Percentiles rank a stretch among this genome's conserved stretches.
Evolutionary conservation across 1,140 invertebrate species (phyloP).

Genomic region (Drosophila tristis): DNA sequence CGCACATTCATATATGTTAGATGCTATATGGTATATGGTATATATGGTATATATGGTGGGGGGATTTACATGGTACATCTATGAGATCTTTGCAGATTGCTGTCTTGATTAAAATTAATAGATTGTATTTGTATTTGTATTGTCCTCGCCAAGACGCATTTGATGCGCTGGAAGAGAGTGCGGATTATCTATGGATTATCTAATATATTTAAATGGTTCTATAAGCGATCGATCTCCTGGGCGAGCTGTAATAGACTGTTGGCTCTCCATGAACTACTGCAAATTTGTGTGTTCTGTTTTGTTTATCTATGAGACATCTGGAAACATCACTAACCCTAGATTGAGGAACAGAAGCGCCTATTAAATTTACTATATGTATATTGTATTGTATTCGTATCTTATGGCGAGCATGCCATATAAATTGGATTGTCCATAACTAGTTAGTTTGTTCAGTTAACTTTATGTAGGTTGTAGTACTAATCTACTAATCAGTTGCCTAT

Average conservation of each 20-base stretch:
- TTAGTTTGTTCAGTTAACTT: constrained; percentile 65
- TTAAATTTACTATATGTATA: constrained; percentile 40
- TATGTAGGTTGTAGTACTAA: constrained; percentile 51
- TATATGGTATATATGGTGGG: not conserved
- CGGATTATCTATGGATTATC: constrained; percentile 37
- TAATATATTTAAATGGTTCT: constrained; percentile 24
- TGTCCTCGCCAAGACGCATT: constrained; percentile 52
- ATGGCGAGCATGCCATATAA: constrained; percentile 44
- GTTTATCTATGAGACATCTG: constrained; percentile 21
- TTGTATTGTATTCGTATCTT: constrained; percentile 23
- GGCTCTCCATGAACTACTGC: constrained; percentile 28
- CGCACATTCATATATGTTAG: too few relatives aligned
- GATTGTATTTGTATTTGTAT: constrained; percentile 33
- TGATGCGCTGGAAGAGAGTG: constrained; percentile 53
- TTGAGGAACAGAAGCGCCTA: constrained; percentile 73
- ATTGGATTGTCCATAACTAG: constrained; percentile 76
- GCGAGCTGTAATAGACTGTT: constrained; percentile 39
- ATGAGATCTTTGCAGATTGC: not conserved
- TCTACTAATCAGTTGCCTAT: constrained; percentile 42
- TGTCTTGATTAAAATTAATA: constrained; percentile 13
- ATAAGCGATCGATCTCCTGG: constrained; percentile 30
- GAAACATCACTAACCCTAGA: constrained; percentile 68
- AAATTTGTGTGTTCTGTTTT: constrained; percentile 13
- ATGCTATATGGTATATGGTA: too few relatives aligned
- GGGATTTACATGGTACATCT: not conserved